phyloP scores from a whole-genome alignment of 2,888 invertebrate genomes.

The Acrobasis repandana region DNA sequence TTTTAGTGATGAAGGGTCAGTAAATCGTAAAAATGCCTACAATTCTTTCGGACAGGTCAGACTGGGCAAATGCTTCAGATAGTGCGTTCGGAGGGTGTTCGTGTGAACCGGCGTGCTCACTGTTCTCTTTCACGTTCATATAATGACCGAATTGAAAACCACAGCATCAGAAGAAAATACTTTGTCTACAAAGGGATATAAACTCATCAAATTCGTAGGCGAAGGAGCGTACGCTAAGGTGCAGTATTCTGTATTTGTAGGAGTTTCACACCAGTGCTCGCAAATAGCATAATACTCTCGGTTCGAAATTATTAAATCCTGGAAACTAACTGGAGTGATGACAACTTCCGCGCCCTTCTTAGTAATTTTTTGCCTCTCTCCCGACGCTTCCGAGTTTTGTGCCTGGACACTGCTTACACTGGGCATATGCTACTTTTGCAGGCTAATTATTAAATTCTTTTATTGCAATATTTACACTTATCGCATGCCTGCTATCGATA shows the following conservation, averaged over 20 bases:
- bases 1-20: constrained; percentile 47
- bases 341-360: no score
- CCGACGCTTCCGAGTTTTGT: no score
- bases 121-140: constrained; percentile 52
- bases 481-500: no score
- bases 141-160: constrained; percentile 74
- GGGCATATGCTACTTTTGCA: no score
- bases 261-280: neutral
- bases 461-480: no score
- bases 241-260: constrained; percentile 44
- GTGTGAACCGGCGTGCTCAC: constrained; percentile 42
- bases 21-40: constrained; percentile 62
- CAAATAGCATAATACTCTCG: neutral
- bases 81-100: constrained; percentile 40
- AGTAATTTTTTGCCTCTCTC: no score
- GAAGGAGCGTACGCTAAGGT: constrained; percentile 92
- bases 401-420: no score
- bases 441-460: no score
- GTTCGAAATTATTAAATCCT: no score
- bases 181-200: constrained; percentile 82
- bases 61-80: constrained; percentile 41
- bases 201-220: constrained; percentile 85
- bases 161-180: constrained; percentile 75
- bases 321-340: no score
- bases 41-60: constrained; percentile 44